Conservation (phyloP, 2,888 invertebrate species). For the Steromphala cineraria region DNA sequence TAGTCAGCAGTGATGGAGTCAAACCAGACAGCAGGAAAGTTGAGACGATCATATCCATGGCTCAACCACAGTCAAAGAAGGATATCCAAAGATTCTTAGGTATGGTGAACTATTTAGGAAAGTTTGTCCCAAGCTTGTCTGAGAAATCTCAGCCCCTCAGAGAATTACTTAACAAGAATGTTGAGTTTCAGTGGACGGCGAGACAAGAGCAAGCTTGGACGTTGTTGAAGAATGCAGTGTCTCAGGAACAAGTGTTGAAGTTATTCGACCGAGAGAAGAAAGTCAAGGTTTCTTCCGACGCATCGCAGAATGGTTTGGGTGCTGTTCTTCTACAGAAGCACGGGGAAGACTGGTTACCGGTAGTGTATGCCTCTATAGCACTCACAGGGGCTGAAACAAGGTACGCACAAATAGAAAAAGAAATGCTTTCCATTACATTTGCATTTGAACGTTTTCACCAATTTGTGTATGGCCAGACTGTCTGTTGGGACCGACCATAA, state of each 20-base stretch:
- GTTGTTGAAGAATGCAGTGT: not conserved
- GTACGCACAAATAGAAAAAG: constrained; percentile 29
- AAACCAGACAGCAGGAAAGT: constrained; percentile 28
- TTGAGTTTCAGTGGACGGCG: not conserved
- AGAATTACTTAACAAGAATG: constrained; percentile 2
- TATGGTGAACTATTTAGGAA: constrained; percentile 30
- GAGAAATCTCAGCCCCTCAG: not conserved
- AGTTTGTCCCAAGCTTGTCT: constrained; percentile 26
- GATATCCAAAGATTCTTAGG: constrained; percentile 28
- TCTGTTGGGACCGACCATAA: constrained; percentile 30
- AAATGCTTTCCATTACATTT: constrained; percentile 29
- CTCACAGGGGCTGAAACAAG: constrained; percentile 23
- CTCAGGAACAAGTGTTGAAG: not conserved
- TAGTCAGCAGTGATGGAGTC: constrained; percentile 25
- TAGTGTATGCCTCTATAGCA: constrained; percentile 33
- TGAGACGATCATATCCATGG: not conserved
- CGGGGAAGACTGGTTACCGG: constrained; percentile 16
- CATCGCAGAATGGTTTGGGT: constrained; percentile 19
- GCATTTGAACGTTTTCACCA: constrained; percentile 28
- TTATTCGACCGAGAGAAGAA: too few species aligned
- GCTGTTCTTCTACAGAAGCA: constrained; percentile 27
- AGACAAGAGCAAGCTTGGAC: not conserved
- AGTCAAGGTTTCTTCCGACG: constrained; percentile 23
- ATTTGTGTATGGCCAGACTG: constrained; percentile 30
- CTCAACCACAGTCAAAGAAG: not conserved